Evolutionary conservation across 2,888 invertebrate genomes (phyloP), one percentile per base, ranked within the genome.

Genomic region (Lutraria lutraria): DNA sequence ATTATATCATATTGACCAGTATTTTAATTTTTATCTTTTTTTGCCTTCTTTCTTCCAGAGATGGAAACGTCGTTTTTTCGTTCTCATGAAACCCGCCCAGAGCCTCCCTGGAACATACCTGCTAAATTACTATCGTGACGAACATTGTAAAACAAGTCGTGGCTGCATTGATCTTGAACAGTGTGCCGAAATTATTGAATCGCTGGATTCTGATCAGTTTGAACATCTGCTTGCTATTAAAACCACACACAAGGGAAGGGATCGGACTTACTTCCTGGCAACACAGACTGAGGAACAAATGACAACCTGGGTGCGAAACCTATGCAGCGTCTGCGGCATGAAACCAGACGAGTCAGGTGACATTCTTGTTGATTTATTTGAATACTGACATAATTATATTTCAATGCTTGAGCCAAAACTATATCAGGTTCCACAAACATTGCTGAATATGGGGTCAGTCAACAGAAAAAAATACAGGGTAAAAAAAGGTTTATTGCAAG

Each of bases 51-150:
- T 63, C 83, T 93, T 94, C 56, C 97, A 99, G 99, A 98, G 98
- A 97, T 99, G 99, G 99, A 98, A 99, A 96, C 98, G 98, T 96
- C 97, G 99, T 95, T 99, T 98, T 98, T 99, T 99, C 97, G 98
- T 98, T 93, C 97, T 99, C 95, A 94, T 94, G 91, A 98, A 98
- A 93, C 98, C 98, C 96, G 98, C 98, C 63, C 98, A 99, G 94
- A 98, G 99, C 96, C 98, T 99, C 95, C 99, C 99, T 86, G 98
- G 98, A 88, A 99, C 99, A 97, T 99, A 98, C 97, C 98, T 98
- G 96, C 97, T 99, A 94, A 99, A 98, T 96, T 99, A 99, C 97
- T 99, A 98, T 97, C 98, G 98, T 68, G 99, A 99, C 92, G 95
- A 96, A 87, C 93, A 93, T 43, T 96, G 96, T 87, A 94, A 93